phyloP scores from a whole-genome alignment of 2,113 vertebrate genomes.

The Halichoerus grypus region DNA sequence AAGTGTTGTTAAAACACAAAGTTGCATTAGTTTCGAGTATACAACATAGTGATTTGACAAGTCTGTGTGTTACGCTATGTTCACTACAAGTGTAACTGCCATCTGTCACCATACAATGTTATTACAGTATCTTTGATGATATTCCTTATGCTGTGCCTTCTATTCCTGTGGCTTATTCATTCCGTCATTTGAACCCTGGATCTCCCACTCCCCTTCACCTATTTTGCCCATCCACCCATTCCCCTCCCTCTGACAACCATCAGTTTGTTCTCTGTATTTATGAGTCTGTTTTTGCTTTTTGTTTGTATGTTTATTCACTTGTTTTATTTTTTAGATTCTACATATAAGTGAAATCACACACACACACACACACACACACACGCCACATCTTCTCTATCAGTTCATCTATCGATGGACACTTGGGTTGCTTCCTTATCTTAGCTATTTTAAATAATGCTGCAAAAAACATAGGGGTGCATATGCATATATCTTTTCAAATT shows the following conservation, averaged over 20 bases:
- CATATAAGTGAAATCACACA: neutral
- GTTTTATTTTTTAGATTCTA: neutral
- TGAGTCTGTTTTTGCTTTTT: neutral
- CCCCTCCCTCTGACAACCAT: neutral
- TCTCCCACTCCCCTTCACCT: neutral
- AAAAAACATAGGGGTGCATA: neutral
- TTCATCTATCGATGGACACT: neutral
- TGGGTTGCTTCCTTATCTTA: neutral
- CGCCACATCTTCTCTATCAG: neutral
- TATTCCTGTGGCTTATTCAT: neutral
- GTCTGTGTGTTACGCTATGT: neutral
- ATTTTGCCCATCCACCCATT: neutral
- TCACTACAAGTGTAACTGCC: neutral
- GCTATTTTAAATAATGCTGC: neutral
- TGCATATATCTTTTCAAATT: neutral
- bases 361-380: neutral
- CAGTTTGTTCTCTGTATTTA: neutral
- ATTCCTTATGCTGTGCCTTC: neutral
- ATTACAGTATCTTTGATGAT: neutral
- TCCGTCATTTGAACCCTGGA: neutral
- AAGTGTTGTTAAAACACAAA: neutral
- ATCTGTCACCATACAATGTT: neutral
- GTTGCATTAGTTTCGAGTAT: neutral
- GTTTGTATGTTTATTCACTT: neutral
- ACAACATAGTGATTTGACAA: neutral